Evolutionary conservation across 2,888 invertebrate genomes (phyloP).

Genomic region (Axea sp.): DNA sequence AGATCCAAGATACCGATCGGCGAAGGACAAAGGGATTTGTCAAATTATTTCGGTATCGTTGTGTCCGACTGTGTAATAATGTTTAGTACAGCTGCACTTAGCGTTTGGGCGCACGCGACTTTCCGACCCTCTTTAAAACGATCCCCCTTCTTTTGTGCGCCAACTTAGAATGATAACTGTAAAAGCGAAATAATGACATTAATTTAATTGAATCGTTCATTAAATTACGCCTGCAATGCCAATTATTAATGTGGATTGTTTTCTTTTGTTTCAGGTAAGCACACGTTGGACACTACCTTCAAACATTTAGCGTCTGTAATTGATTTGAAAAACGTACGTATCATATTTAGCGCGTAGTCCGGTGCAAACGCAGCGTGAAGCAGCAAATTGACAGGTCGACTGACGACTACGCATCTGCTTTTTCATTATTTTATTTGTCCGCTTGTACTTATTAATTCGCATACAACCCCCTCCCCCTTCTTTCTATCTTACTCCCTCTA

Average conservation of each 20-base stretch:
- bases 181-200: conserved; percentile 32
- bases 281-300: conserved; percentile 26
- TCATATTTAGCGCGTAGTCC: conserved; percentile 11
- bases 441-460: conserved; percentile 22
- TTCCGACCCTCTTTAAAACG: conserved; percentile 21
- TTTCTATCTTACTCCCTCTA: too few species aligned
- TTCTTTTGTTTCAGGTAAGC: conserved; percentile 59
- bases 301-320: conserved; percentile 28
- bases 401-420: too few species aligned
- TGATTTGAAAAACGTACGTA: conserved; percentile 37
- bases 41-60: conserved; percentile 1
- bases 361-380: conserved; percentile 12
- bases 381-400: conserved; percentile 3
- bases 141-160: conserved; percentile 24
- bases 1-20: neutral
- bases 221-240: conserved; percentile 21
- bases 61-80: conserved; percentile 3
- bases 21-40: conserved; percentile 3
- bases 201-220: conserved; percentile 30
- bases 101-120: conserved; percentile 17
- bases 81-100: conserved; percentile 26
- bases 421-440: conserved; percentile 30
- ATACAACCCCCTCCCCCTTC: conserved; percentile 7
- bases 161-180: conserved; percentile 37
- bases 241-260: conserved; percentile 48